Evolutionary conservation across 2,797 vertebrate genomes (phyloP), one percentile per base, ranked within the genome.

Genomic region (Odontamblyopus lacepedii): DNA sequence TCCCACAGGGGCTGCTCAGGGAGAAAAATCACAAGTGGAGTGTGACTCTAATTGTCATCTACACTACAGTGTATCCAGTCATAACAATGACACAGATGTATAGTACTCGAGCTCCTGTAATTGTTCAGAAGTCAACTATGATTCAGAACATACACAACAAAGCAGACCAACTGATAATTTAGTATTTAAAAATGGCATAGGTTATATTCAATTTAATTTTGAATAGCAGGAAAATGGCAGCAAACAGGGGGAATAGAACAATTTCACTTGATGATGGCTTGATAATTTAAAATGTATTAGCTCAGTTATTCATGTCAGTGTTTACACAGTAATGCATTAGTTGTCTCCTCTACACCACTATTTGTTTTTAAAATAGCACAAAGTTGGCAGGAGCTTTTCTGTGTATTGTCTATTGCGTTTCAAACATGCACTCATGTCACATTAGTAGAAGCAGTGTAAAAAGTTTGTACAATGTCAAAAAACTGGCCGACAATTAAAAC

Each of bases 31-130:
- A 70, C 76, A 74, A 72, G 32, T 67, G 63, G 50, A 59, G 71
- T 83, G 65, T 48, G 69, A 74, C 53, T 79, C 35, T 59, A 74
- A 78, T 83, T 67, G 71, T 86, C 83, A 78, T 90, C 76, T 80
- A 23, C 85, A 81, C 68, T 68, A 75, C 67, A 67, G 51, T 57
- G 26, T 27, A 30, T n/a, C 30, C 29, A 60, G 65, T 48, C 70
- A 48, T 41, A 61, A 23, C 64, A 75, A 27, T 23, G 32, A 48
- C 23, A 70, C n/a, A n/a, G 41, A 6, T 32, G 1, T n/a, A 16
- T 2, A 63, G 56, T 23, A 67, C 68, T 32, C 18, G 57, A 19
- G 32, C 30, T 63, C 55, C 19, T 55, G 61, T 11, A 32, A 63
- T 19, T 57, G 29, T 50, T 57, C 64, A 0, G 16, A n/a, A 64